These are phyloP conservation scores for Bradypus variegatus DNA, from an alignment of 2,797 vertebrate genomes.

Conservation along the genomic window DNA sequence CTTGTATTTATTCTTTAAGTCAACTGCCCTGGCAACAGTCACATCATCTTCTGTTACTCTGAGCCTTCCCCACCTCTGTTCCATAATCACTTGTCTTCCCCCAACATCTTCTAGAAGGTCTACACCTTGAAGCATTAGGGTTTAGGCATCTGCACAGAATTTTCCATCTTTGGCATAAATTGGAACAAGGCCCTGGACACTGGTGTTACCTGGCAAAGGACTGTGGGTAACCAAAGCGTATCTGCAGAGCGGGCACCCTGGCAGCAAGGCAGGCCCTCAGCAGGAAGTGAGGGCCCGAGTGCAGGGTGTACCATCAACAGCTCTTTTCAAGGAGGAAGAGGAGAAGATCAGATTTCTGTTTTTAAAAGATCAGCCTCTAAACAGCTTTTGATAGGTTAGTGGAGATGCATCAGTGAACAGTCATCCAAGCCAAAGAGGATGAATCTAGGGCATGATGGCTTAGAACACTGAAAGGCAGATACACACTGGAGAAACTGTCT, in stretches of 20 bases:
- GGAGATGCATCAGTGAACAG: neutral
- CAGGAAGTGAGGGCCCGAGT: neutral
- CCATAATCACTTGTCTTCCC: conserved; percentile 84
- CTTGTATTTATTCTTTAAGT: conserved; percentile 86
- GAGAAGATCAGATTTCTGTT: neutral
- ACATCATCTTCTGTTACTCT: conserved; percentile 88
- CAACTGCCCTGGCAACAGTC: conserved; percentile 85
- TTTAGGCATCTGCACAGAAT: conserved; percentile 83
- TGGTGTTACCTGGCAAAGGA: conserved; percentile 78
- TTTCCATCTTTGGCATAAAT: conserved; percentile 86
- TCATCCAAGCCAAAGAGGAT: neutral
- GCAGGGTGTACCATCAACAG: neutral
- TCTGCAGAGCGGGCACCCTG: conserved; percentile 48
- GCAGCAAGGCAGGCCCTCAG: neutral
- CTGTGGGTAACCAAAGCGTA: conserved; percentile 79
- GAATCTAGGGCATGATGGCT: neutral
- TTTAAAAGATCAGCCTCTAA: neutral
- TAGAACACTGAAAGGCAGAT: neutral
- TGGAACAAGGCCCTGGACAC: conserved; percentile 79
- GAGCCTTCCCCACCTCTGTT: conserved; percentile 88
- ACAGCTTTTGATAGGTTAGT: neutral
- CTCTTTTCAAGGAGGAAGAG: neutral
- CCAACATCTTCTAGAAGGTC: conserved; percentile 84
- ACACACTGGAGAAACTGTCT: neutral
- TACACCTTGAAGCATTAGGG: conserved; percentile 86